Evolutionary conservation across 2,888 invertebrate genomes (phyloP).

Genomic region (Corythucha ciliata): DNA sequence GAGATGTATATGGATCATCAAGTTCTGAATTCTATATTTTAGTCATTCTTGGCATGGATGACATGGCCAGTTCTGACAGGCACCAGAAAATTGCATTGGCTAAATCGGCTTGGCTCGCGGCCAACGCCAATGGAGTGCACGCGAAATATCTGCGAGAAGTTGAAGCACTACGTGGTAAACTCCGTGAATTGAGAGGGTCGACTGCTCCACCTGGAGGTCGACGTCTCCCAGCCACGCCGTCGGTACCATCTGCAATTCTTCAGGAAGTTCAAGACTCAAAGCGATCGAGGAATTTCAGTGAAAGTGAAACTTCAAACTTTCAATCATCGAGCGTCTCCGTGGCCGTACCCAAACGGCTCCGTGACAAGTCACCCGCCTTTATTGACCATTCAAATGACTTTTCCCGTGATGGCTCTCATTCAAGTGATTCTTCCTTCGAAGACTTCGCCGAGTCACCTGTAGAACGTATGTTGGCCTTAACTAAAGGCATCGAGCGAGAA

Average conservation of each 20-base stretch:
- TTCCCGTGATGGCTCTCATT: no score
- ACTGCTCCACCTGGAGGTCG: slow-evolving; percentile 17
- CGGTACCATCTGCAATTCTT: no score
- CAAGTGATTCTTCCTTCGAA: no score
- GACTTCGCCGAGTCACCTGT: no score
- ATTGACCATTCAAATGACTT: slow-evolving; percentile 3
- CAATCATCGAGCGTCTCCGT: slow-evolving; percentile 4
- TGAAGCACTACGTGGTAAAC: slow-evolving; percentile 34
- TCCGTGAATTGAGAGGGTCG: slow-evolving; percentile 30
- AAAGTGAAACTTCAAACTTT: neutral
- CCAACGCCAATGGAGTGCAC: slow-evolving; percentile 30
- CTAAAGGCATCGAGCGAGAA: slow-evolving; percentile 19
- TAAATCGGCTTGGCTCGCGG: neutral
- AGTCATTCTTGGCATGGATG: no score
- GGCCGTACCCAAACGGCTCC: slow-evolving; percentile 22
- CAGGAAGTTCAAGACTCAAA: neutral
- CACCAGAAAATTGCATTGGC: no score
- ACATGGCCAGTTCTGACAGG: no score
- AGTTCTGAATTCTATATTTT: no score
- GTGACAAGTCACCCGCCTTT: slow-evolving; percentile 26
- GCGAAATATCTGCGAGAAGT: slow-evolving; percentile 35
- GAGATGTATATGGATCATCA: no score
- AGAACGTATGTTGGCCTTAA: no score
- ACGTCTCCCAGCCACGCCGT: slow-evolving; percentile 2
- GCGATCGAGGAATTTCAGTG: slow-evolving; percentile 7